Evolutionary conservation across 2,888 invertebrate genomes (phyloP).

Genomic region (Patella caerulea): DNA sequence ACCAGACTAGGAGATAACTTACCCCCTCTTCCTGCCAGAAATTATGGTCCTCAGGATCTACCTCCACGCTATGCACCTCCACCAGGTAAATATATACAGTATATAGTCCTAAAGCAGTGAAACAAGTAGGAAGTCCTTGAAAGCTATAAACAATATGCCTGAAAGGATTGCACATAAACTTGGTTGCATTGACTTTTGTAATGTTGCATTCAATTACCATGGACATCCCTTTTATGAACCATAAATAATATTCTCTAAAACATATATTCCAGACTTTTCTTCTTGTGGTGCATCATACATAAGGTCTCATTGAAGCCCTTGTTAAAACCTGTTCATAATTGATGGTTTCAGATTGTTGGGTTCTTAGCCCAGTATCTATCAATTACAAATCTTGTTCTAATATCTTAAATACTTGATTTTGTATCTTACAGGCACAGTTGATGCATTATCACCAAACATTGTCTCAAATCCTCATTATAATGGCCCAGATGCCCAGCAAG

Average conservation of each 20-base stretch:
- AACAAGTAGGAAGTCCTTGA: no score
- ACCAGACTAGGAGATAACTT: conserved; percentile 45
- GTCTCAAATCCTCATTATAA: conserved; percentile 57
- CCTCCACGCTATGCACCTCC: conserved; percentile 52
- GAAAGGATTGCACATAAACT: no score
- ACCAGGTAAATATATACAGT: conserved; percentile 51
- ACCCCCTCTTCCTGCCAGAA: conserved; percentile 62
- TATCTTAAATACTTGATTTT: conserved; percentile 12
- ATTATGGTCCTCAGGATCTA: conserved; percentile 59
- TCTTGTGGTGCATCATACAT: no score
- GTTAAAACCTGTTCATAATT: neutral
- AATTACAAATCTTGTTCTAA: neutral
- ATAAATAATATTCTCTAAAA: no score
- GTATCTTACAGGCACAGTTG: conserved; percentile 46
- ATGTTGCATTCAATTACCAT: no score
- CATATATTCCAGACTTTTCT: no score
- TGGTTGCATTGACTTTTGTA: no score
- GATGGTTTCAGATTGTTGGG: neutral
- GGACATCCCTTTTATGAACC: no score
- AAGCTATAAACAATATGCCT: no score
- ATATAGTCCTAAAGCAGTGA: no score
- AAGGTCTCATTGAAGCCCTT: no score
- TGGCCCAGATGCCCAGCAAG: conserved; percentile 41
- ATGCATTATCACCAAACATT: conserved; percentile 52
- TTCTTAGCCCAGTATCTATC: no score